Percentiles rank a stretch among this genome's conserved stretches.
Evolutionary conservation across 2,888 invertebrate genomes (phyloP).

Genomic region (Mesorhabditis belari): DNA sequence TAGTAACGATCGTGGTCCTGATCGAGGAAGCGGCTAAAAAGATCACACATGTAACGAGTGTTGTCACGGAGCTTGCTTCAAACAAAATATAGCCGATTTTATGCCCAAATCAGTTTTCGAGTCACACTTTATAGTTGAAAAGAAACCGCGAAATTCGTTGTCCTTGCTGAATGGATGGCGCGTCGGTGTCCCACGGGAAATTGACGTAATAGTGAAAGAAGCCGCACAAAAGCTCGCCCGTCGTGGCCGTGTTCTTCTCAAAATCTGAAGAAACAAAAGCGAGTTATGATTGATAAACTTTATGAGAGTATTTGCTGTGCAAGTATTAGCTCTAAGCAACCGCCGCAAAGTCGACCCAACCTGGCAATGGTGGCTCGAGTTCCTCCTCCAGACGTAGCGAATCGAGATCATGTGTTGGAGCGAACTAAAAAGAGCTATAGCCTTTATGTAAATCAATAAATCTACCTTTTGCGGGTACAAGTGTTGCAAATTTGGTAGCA

Average conservation of each 20-base stretch:
- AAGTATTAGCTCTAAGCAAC: not conserved
- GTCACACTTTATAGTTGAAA: too few species aligned
- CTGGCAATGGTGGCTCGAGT: constrained; percentile 13
- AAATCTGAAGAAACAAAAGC: constrained; percentile 11
- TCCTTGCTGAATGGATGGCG: constrained; percentile 34
- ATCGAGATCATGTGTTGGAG: constrained; percentile 9
- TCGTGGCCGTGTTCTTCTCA: constrained; percentile 19
- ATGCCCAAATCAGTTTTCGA: not conserved
- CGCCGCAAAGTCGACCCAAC: constrained; percentile 3
- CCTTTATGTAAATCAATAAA: too few species aligned
- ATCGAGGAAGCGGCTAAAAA: too few species aligned
- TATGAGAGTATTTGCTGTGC: not conserved
- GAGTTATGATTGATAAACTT: not conserved
- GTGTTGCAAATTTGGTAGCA: constrained; percentile 49
- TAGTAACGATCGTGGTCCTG: too few species aligned
- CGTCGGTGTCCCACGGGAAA: constrained; percentile 36
- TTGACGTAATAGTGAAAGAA: constrained; percentile 48
- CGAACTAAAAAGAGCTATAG: constrained; percentile 30
- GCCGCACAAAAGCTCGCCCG: constrained; percentile 44
- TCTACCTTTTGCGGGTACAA: constrained; percentile 13
- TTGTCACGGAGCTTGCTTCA: not conserved
- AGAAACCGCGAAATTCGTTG: constrained; percentile 9
- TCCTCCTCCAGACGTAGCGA: constrained; percentile 19
- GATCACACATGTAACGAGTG: too few species aligned
- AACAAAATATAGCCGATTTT: not conserved